phyloP scores from a whole-genome alignment of 2,113 vertebrate genomes.

The Chionodraco myersi region DNA sequence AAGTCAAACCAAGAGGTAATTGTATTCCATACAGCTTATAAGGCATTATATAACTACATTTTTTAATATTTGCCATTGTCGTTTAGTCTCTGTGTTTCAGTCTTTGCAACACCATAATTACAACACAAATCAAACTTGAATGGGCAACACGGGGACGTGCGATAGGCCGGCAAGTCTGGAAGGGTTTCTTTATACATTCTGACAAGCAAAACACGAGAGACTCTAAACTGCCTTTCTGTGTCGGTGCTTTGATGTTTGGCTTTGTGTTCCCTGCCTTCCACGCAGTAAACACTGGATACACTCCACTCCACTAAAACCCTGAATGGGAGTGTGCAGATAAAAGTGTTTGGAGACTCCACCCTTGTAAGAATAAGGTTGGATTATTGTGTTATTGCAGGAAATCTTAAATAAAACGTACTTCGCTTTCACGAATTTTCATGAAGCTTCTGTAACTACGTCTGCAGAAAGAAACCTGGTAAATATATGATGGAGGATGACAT shows the following conservation, averaged over 20 bases:
- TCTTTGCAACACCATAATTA: slow-evolving; percentile 25
- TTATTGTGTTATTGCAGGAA: background rate
- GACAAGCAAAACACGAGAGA: slow-evolving; percentile 30
- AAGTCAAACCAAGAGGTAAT: background rate
- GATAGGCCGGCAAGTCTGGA: slow-evolving; percentile 17
- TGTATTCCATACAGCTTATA: slow-evolving; percentile 5
- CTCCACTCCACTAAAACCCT: slow-evolving; percentile 6
- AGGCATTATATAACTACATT: slow-evolving; percentile 1
- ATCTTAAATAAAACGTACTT: slow-evolving; percentile 10
- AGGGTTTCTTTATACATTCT: slow-evolving; percentile 26
- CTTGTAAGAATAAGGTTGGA: slow-evolving; percentile 8
- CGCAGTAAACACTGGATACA: slow-evolving; percentile 7
- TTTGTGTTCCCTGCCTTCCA: slow-evolving; percentile 29
- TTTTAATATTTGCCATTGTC: slow-evolving; percentile 2
- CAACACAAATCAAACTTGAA: slow-evolving; percentile 26
- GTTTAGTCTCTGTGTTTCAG: slow-evolving; percentile 1
- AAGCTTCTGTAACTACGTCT: background rate
- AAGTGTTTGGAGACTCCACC: background rate
- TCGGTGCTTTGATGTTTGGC: slow-evolving; percentile 33
- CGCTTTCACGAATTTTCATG: slow-evolving; percentile 7
- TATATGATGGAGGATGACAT: slow-evolving; percentile 47
- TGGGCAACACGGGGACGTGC: background rate
- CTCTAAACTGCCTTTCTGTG: slow-evolving; percentile 37
- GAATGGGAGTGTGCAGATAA: background rate
- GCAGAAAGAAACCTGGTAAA: slow-evolving; percentile 27